A percentile compares a stretch with the other conserved stretches of the same genome.
These are phyloP conservation scores for Phylloscopus trochiloides DNA, from an alignment of 2,113 vertebrate species.

Conservation along the genomic window DNA sequence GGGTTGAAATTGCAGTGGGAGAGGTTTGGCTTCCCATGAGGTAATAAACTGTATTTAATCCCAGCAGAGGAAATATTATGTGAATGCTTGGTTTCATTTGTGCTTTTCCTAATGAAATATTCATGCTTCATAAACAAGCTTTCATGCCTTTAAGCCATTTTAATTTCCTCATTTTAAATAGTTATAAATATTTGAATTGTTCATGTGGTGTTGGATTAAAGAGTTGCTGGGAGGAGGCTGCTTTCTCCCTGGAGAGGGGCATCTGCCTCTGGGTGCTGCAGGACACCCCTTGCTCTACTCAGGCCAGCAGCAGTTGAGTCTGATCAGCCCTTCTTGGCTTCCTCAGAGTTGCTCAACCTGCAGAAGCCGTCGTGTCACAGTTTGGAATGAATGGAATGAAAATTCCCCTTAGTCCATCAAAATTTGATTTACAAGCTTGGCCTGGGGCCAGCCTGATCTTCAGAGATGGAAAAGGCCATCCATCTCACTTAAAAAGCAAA, in stretches of 20 bases:
- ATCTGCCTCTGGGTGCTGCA: neutral
- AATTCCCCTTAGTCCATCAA: neutral
- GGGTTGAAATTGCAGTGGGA: neutral
- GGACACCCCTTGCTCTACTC: neutral
- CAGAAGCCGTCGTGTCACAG: neutral
- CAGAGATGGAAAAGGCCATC: neutral
- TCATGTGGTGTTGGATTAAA: neutral
- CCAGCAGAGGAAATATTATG: neutral
- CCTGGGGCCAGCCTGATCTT: neutral
- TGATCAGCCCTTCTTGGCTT: neutral
- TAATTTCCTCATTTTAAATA: slow-evolving; percentile 6
- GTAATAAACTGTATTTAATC: neutral
- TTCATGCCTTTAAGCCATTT: slow-evolving; percentile 31
- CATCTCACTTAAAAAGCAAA: neutral
- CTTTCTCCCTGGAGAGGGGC: neutral
- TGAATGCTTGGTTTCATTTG: neutral
- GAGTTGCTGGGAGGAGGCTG: neutral
- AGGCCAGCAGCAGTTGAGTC: neutral
- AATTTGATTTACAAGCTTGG: neutral
- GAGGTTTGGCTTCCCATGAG: neutral
- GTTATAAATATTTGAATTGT: neutral
- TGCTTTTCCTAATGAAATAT: slow-evolving; percentile 20
- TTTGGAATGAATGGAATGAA: slow-evolving; percentile 46
- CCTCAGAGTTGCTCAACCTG: neutral
- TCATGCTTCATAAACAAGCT: slow-evolving; percentile 1